Percentiles rank a stretch among this genome's conserved stretches.
These are phyloP conservation scores for Criorhina ranunculi DNA, from an alignment of 2,888 invertebrate species.

Conservation along the genomic window DNA sequence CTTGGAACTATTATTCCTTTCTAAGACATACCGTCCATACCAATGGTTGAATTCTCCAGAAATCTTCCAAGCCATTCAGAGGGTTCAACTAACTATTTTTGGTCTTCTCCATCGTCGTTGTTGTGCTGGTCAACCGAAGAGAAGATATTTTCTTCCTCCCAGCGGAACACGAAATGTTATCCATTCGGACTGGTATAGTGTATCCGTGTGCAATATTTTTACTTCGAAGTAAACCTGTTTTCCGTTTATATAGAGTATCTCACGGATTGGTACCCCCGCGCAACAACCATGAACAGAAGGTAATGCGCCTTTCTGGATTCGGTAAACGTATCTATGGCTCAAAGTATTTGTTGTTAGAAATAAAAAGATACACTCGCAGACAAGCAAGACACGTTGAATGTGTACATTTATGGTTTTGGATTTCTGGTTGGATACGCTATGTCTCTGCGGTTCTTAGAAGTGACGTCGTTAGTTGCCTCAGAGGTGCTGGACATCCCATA, in stretches of 20 bases:
- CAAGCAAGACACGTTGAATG: conserved; percentile 46
- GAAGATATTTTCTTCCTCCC: conserved; percentile 25
- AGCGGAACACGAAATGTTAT: conserved; percentile 36
- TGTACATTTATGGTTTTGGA: conserved; percentile 75
- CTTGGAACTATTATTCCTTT: conserved; percentile 63
- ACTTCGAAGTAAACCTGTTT: conserved; percentile 62
- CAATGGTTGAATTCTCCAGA: conserved; percentile 49
- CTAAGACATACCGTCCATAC: conserved; percentile 53
- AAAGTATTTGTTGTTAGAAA: conserved; percentile 75
- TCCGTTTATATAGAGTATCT: conserved; percentile 66
- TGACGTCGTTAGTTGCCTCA: conserved; percentile 68
- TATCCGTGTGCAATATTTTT: conserved; percentile 64
- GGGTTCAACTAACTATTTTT: conserved; percentile 72
- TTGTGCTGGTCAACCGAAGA: conserved; percentile 14
- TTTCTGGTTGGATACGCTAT: conserved; percentile 60
- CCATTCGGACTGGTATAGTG: conserved; percentile 13
- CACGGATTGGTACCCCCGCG: conserved; percentile 69
- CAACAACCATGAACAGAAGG: conserved; percentile 41
- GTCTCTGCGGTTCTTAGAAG: conserved; percentile 71
- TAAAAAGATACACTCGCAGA: conserved; percentile 25
- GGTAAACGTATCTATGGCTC: conserved; percentile 39
- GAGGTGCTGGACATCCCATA: conserved; percentile 60
- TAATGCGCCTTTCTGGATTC: conserved; percentile 54
- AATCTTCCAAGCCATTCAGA: conserved; percentile 34
- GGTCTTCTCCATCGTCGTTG: conserved; percentile 45